Evolutionary conservation across 2,888 invertebrate species (phyloP).

Genomic region (Minunthozetes semirufus): DNA sequence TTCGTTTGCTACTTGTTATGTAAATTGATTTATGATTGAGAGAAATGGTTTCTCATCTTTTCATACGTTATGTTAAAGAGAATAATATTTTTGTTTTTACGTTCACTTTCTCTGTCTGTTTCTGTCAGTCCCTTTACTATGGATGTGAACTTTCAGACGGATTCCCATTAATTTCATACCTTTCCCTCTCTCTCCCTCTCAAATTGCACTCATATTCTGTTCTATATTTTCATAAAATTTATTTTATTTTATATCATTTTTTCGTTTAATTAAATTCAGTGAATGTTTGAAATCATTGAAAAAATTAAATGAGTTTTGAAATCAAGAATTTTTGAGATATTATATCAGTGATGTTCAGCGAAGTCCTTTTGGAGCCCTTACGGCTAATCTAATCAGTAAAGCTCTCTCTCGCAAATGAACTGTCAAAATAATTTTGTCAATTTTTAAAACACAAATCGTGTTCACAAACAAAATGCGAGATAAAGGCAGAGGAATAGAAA

Average conservation of each 20-base stretch:
- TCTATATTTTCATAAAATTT: too few species aligned
- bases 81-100: not conserved
- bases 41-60: not conserved
- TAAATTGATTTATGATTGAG: not conserved
- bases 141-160: too few species aligned
- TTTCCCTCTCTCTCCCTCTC: too few species aligned
- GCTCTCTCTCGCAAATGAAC: not conserved
- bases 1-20: not conserved
- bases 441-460: slow-evolving; percentile 11
- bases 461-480: slow-evolving; percentile 20
- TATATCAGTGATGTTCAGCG: not conserved
- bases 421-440: slow-evolving; percentile 24
- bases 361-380: not conserved
- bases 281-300: too few species aligned
- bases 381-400: not conserved
- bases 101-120: not conserved
- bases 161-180: too few species aligned
- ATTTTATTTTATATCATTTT: too few species aligned
- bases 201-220: too few species aligned
- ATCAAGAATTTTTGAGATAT: not conserved
- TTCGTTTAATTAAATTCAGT: too few species aligned
- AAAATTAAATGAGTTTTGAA: too few species aligned
- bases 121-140: not conserved
- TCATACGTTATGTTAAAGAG: not conserved
- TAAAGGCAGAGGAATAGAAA: too few species aligned